Conservation (phyloP, 2,797 vertebrate species). For the Gephyroberyx darwinii region DNA sequence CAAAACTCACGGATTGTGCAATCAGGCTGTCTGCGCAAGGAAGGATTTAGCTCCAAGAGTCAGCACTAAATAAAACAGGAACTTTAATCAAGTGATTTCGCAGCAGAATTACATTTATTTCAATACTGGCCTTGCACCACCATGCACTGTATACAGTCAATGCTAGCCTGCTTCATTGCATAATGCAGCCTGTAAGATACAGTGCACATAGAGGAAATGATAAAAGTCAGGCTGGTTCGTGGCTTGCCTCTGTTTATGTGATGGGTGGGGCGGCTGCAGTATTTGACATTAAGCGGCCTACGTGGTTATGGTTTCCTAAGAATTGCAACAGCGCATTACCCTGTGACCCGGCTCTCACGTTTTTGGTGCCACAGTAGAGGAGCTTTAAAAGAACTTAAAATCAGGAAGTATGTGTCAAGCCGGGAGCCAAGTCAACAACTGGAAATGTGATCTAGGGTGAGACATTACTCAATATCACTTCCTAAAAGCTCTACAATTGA, state of each 20-base stretch:
- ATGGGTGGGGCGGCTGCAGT: constrained; percentile 26
- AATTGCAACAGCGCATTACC: constrained; percentile 10
- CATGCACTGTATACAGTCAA: neutral
- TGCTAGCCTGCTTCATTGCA: neutral
- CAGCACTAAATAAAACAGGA: neutral
- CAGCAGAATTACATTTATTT: neutral
- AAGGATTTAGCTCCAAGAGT: constrained; percentile 8
- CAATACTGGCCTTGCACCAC: neutral
- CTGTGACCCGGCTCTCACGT: constrained; percentile 7
- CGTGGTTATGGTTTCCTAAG: constrained; percentile 60
- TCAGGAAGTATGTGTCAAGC: constrained; percentile 53
- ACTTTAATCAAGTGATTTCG: neutral
- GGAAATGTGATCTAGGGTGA: constrained; percentile 18
- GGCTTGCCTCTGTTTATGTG: neutral
- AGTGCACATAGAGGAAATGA: neutral
- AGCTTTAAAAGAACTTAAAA: constrained; percentile 64
- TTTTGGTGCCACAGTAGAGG: constrained; percentile 15
- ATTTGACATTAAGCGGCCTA: constrained; percentile 9
- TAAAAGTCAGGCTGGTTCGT: constrained; percentile 16
- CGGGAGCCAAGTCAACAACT: constrained; percentile 31
- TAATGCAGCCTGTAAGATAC: neutral
- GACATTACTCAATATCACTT: constrained; percentile 35
- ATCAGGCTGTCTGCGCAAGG: too few relatives aligned
- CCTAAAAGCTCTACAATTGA: constrained; percentile 4
- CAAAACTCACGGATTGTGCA: too few relatives aligned